A percentile compares a stretch with the other conserved stretches of the same genome.
phyloP scores from a whole-genome alignment of 1,140 invertebrate genomes.

The Trichonephila clavipes region DNA sequence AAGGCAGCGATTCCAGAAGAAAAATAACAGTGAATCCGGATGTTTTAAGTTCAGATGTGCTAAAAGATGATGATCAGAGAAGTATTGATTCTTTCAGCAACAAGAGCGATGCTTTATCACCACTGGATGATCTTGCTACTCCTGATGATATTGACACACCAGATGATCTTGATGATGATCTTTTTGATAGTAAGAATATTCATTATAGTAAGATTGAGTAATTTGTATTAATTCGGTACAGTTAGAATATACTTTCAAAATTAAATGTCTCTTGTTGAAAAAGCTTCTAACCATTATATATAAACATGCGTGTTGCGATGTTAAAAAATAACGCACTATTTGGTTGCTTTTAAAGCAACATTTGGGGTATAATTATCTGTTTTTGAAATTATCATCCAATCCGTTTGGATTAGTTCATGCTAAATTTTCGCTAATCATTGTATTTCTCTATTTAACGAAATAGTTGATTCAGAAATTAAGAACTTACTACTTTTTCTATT shows the following conservation, averaged over 20 bases:
- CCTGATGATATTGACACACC: constrained; percentile 82
- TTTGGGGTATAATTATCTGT: too few species aligned
- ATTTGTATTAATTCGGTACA: neutral
- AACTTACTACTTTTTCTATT: too few species aligned
- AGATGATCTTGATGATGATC: constrained; percentile 82
- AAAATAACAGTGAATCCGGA: constrained; percentile 80
- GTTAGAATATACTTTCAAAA: neutral
- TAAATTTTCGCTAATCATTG: too few species aligned
- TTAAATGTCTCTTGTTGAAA: neutral
- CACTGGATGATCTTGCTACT: constrained; percentile 80
- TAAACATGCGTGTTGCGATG: too few species aligned
- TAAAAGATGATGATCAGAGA: constrained; percentile 79
- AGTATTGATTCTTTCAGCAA: constrained; percentile 77
- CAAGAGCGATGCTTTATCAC: constrained; percentile 77
- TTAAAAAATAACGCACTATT: too few species aligned
- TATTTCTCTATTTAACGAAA: too few species aligned
- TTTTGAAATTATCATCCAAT: too few species aligned
- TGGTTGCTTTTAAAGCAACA: too few species aligned
- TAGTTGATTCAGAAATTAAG: too few species aligned
- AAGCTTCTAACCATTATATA: neutral
- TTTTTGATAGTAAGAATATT: constrained; percentile 80
- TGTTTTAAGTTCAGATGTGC: constrained; percentile 78
- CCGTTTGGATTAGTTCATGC: too few species aligned
- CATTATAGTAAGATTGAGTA: too few species aligned
- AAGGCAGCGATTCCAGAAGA: constrained; percentile 77